Base-by-base conservation (phyloP, 2,888 invertebrate genomes). In the Lasioglossum lativentre region DNA sequence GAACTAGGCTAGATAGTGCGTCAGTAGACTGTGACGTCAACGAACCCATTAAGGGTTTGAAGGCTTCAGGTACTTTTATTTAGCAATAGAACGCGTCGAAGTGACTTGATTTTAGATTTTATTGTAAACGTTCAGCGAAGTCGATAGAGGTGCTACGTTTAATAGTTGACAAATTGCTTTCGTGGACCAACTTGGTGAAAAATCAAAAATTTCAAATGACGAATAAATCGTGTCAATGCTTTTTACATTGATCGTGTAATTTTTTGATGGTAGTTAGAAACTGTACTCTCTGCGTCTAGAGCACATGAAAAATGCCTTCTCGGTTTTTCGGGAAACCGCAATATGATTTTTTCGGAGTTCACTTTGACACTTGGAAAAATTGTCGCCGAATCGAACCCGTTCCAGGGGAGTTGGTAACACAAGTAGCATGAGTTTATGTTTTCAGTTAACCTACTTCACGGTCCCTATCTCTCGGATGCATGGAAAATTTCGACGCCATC, bases 401-500 rank as follows among this genome's bases (percentile, higher is more conserved):
- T 30, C 66, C 30, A 30, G 34, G 59, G 14, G 27, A 27, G 59
- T 27, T 27, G 59, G 59, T 59, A 59, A 59, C 59, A 34, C 66
- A 34, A 66, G 66, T 1, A 34, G 30, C 34, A 34, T 19, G 34
- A 30, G 66, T 66, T 66, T 66, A 66, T 30, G 66, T 66, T 34
- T 30, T 16, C 34, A 66, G 66, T 66, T 66, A 66, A 66, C 66
- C 66, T 66, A 66, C 30, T 66, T 66, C 34, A 16, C 19, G 16
- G 34, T 66, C 8, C 6, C 30, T 66, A 66, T 66, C 66, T 66
- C 34, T 30, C 30, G 14, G 66, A 66, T 66, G 66, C 34, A 66
- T 66, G 66, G 66, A 66, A 66, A 66, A 66, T 66, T 66, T 66
- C 66, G 8, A 34, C 66, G 34, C 34, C 66, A 34, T 34, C 19